Conservation (phyloP, 2,797 vertebrate species). For the Dendrocincla fuliginosa region DNA sequence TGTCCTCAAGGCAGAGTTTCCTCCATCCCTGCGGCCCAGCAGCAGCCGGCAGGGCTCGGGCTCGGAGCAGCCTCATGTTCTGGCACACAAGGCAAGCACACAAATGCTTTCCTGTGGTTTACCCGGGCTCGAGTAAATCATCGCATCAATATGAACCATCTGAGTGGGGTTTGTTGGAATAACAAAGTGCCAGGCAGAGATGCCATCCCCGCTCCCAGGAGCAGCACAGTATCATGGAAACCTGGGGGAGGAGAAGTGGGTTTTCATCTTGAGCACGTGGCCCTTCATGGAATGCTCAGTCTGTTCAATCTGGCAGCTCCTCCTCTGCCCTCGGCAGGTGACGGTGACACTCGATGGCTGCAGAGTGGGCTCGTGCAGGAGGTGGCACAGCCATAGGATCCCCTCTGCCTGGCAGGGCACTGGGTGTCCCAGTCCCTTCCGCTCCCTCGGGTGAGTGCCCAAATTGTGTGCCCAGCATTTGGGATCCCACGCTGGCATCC, state of each 20-base stretch:
- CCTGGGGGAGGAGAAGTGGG: background rate
- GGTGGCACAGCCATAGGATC: background rate
- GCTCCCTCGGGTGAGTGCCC: too few relatives aligned
- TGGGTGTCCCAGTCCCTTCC: rapidly evolving
- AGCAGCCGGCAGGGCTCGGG: background rate
- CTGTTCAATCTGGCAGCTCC: background rate
- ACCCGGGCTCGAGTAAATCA: background rate
- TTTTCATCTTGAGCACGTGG: background rate
- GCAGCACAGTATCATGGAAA: background rate
- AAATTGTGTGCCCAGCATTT: background rate
- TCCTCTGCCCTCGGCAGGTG: background rate
- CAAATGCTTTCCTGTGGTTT: background rate
- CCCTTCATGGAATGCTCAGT: rapidly evolving
- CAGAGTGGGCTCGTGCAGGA: background rate
- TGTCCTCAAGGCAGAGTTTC: background rate
- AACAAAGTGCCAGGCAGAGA: background rate
- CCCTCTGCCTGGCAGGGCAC: background rate
- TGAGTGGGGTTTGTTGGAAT: background rate
- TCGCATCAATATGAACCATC: background rate
- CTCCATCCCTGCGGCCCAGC: background rate
- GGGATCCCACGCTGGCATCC: background rate
- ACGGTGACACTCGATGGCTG: rapidly evolving
- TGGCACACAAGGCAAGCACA: background rate
- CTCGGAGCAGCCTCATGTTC: background rate
- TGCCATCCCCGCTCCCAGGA: background rate